Evolutionary conservation across 1,140 invertebrate species (phyloP).

Genomic region (Megathymus violae): DNA sequence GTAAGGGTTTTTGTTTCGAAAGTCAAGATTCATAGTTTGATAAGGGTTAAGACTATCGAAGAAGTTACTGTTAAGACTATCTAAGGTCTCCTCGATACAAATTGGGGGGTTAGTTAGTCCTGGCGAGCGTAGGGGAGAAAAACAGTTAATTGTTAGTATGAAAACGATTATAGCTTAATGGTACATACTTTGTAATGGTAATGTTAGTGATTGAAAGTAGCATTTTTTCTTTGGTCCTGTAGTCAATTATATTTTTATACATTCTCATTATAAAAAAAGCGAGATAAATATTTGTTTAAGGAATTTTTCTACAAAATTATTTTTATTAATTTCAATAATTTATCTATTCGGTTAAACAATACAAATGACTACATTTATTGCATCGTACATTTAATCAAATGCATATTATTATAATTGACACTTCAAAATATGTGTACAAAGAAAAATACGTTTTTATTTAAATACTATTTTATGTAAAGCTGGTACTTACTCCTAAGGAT

Average conservation of each 20-base stretch:
- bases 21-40: constrained; percentile 64
- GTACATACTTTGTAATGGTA: constrained; percentile 12
- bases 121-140: constrained; percentile 70
- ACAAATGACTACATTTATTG: background rate
- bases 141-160: constrained; percentile 56
- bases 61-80: constrained; percentile 75
- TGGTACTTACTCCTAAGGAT: no score
- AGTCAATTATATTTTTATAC: constrained; percentile 16
- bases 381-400: background rate
- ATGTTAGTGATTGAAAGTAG: constrained; percentile 34
- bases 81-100: constrained; percentile 71
- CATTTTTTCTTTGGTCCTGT: constrained; percentile 5
- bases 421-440: background rate
- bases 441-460: no score
- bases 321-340: background rate
- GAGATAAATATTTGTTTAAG: no score
- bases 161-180: constrained; percentile 11
- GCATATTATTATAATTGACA: background rate
- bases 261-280: background rate
- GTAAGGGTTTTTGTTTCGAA: constrained; percentile 79
- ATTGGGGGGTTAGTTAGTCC: constrained; percentile 57
- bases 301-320: no score
- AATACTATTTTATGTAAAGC: no score
- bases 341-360: background rate
- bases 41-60: constrained; percentile 74